Percentiles rank a stretch among this genome's conserved stretches.
Conservation (phyloP, 2,113 vertebrate genomes). For the Ivindomyrus marchei region DNA sequence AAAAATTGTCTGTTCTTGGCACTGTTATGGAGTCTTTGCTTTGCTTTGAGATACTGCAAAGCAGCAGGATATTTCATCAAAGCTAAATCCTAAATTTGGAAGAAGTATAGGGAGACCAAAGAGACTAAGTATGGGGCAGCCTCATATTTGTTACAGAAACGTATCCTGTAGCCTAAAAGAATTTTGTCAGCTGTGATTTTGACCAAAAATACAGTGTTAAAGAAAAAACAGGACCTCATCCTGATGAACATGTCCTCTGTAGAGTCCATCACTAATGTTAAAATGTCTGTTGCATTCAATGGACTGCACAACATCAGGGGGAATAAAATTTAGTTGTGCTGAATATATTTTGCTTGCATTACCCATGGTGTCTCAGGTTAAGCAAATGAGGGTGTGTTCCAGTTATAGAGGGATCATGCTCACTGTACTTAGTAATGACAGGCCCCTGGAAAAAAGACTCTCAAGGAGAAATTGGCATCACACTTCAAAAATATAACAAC, state of each 20-base stretch:
- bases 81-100: background rate
- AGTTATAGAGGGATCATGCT: background rate
- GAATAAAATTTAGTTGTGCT: background rate
- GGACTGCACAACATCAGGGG: background rate
- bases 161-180: background rate
- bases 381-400: background rate
- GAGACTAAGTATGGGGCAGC: background rate
- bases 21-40: background rate
- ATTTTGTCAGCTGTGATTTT: background rate
- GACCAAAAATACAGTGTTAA: background rate
- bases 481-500: background rate
- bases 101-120: background rate
- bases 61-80: background rate
- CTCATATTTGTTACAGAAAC: background rate
- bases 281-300: background rate
- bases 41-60: background rate
- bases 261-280: background rate
- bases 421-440: background rate
- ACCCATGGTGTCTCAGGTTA: background rate
- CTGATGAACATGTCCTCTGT: background rate
- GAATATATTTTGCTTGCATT: background rate
- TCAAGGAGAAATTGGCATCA: background rate
- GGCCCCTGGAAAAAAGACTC: too few species aligned
- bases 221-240: background rate
- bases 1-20: background rate